Evolutionary conservation across 2,888 invertebrate genomes (phyloP), one percentile per base, ranked within the genome.

Genomic region (Yponomeuta malinellus): DNA sequence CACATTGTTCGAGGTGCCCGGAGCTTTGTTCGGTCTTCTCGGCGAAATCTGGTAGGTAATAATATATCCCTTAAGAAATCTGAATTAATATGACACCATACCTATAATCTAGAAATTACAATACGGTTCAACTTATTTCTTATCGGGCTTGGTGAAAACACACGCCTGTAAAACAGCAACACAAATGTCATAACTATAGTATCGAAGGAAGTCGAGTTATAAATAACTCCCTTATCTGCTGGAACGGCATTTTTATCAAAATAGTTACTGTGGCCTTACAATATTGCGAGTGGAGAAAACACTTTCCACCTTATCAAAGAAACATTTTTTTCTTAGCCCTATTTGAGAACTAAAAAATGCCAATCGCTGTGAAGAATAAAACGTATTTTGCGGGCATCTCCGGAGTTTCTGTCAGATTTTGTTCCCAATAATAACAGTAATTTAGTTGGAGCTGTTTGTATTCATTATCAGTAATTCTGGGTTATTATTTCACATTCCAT

Each of bases 1-100:
- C 90, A 90, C 90, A 90, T 91, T 89, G 90, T 91, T 59, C 84
- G 82, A 86, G 86, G 83, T 86, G 83, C 82, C 83, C 83, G 75
- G 78, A 81, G 87, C 89, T 90, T 90, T 90, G 90, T 90, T 87
- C 84, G 79, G 76, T 72, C 77, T 74, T 77, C 78, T 78, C 52
- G 80, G 78, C 79, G 37, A 15, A 68, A 68, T 48, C 48, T 4
- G 68, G 31, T 68, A 68, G 67, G 33, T 68, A 48, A 8, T 29
- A 29, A 2, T 65, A 65, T 31, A 65, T 29, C 15, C 52, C 15
- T 15, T 15, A 15, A 59, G 52, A 15, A 59, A 59, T 59, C 52
- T 59, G 15, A 59, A 59, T 59, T 59, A 59, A 59, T 15, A 12
- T 4, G 52, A 43, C 43, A 43, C 43, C 5, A 52, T 52, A 12